Evolutionary conservation across 1,140 invertebrate genomes (phyloP).

Genomic region (Pristionchus pacificus): DNA sequence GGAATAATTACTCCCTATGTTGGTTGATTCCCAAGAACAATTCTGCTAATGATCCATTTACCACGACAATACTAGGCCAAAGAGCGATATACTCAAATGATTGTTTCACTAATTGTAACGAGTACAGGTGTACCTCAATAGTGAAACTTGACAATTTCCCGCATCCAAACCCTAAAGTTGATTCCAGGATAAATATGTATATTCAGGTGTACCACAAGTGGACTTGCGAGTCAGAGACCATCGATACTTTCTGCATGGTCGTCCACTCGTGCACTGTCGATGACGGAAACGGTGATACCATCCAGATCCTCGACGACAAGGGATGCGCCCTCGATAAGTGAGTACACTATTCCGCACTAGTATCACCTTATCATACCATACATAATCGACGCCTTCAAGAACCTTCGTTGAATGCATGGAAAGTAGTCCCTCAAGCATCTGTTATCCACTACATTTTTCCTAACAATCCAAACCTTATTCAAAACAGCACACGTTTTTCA

Average conservation of each 20-base stretch:
- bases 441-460: too few relatives aligned
- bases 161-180: neutral
- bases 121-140: neutral
- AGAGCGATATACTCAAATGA: neutral
- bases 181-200: neutral
- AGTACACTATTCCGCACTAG: neutral
- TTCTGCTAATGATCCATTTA: neutral
- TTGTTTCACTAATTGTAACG: neutral
- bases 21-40: too few relatives aligned
- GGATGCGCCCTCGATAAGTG: conserved; percentile 37
- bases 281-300: conserved; percentile 39
- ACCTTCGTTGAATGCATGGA: too few relatives aligned
- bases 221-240: conserved; percentile 41
- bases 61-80: neutral
- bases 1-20: too few relatives aligned
- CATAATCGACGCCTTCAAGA: neutral
- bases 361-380: neutral
- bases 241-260: conserved; percentile 40
- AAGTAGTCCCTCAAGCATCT: too few relatives aligned
- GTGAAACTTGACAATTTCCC: neutral
- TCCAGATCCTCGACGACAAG: conserved; percentile 37
- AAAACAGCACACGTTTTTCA: neutral
- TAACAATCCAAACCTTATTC: too few relatives aligned
- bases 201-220: conserved; percentile 40
- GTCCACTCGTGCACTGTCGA: conserved; percentile 41